These are phyloP conservation scores for Scaptomyza tumidula DNA, from an alignment of 2,888 invertebrate genomes.

Conservation along the genomic window DNA sequence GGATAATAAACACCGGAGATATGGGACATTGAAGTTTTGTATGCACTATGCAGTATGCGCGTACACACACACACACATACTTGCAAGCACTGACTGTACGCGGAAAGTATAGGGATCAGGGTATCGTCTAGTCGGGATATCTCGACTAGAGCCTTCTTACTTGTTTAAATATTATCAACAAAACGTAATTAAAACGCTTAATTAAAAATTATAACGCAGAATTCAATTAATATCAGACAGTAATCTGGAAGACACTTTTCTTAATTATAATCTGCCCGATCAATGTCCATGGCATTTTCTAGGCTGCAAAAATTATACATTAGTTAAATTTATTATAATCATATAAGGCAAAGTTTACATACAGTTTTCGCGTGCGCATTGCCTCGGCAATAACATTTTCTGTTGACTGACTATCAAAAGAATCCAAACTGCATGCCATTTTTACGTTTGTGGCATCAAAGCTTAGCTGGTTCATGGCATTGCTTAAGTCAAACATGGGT, in stretches of 20 bases:
- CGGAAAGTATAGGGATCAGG: too few relatives aligned
- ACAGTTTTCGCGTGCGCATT: slow-evolving; percentile 35
- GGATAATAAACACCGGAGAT: too few relatives aligned
- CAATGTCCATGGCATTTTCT: slow-evolving; percentile 45
- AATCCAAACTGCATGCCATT: background rate
- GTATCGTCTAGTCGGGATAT: too few relatives aligned
- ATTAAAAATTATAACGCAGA: background rate
- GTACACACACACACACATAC: too few relatives aligned
- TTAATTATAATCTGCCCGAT: slow-evolving; percentile 7
- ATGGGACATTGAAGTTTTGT: too few relatives aligned
- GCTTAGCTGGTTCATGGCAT: slow-evolving; percentile 38
- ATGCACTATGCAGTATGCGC: too few relatives aligned
- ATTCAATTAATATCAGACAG: slow-evolving; percentile 30
- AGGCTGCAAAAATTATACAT: slow-evolving; percentile 44
- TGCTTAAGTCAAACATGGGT: slow-evolving; percentile 24
- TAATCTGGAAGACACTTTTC: background rate
- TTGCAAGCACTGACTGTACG: too few relatives aligned
- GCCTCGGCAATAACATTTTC: slow-evolving; percentile 40
- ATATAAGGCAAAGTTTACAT: slow-evolving; percentile 8
- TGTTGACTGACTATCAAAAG: slow-evolving; percentile 40
- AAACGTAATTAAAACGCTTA: background rate
- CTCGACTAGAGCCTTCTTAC: too few relatives aligned
- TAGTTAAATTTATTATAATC: background rate
- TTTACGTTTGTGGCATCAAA: background rate
- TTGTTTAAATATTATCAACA: background rate